These are phyloP conservation scores for Bubalus kerabau DNA, from an alignment of 2,113 vertebrate genomes.

Conservation along the genomic window DNA sequence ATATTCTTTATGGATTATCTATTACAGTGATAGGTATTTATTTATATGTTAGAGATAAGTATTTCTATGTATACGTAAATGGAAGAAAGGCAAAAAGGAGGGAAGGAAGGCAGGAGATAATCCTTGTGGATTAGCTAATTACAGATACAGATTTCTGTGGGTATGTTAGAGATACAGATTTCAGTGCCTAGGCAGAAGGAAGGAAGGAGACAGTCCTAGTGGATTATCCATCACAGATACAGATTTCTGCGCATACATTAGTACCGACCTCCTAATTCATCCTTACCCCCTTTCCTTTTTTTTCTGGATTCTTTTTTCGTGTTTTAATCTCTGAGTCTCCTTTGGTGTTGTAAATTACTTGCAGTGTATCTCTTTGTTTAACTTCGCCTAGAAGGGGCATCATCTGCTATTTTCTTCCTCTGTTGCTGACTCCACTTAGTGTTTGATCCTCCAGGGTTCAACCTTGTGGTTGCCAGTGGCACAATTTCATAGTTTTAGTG, in stretches of 20 bases:
- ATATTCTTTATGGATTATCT: neutral
- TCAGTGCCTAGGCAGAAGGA: neutral
- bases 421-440: neutral
- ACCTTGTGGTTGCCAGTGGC: neutral
- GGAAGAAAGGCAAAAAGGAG: neutral
- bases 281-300: neutral
- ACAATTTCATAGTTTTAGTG: neutral
- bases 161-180: neutral
- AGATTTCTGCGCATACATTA: neutral
- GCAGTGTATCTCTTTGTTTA: neutral
- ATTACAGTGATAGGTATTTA: neutral
- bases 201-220: neutral
- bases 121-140: neutral
- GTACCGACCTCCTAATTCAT: neutral
- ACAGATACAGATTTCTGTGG: neutral
- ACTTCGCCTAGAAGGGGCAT: neutral
- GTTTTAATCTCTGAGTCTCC: neutral
- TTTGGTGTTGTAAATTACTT: neutral
- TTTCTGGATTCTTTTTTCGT: neutral
- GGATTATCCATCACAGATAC: neutral
- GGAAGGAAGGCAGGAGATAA: neutral
- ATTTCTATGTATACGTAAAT: neutral
- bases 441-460: neutral
- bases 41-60: neutral
- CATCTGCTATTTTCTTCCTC: neutral